phyloP scores from a whole-genome alignment of 2,888 invertebrate species.

The Apocheima hispidaria region DNA sequence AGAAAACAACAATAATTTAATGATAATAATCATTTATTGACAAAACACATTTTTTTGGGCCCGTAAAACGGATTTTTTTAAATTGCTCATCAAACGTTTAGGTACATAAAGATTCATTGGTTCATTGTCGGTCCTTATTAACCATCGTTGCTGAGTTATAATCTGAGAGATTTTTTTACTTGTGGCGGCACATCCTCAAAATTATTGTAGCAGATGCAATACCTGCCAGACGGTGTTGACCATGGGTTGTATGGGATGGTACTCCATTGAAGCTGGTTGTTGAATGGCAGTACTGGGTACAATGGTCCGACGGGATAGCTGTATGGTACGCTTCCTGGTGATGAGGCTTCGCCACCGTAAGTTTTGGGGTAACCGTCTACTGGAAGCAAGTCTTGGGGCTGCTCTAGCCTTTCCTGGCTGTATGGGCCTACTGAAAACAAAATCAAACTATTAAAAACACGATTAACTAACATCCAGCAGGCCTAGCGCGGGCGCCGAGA shows the following conservation, averaged over 20 bases:
- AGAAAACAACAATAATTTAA: not conserved
- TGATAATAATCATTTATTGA: constrained; percentile 3
- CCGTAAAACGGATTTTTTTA: constrained; percentile 9
- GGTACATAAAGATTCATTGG: not conserved
- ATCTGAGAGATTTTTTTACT: not conserved
- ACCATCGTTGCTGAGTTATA: too few species aligned
- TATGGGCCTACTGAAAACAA: not conserved
- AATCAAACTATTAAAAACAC: not conserved
- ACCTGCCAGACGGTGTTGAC: too few species aligned
- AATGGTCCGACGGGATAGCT: too few species aligned
- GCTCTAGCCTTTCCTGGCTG: not conserved
- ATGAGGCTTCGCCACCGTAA: too few species aligned
- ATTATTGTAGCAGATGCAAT: not conserved
- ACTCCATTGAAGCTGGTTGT: too few species aligned
- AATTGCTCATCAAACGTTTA: constrained; percentile 4
- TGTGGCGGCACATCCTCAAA: not conserved
- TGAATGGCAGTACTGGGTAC: too few species aligned
- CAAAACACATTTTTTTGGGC: constrained; percentile 6
- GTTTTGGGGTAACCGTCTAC: not conserved
- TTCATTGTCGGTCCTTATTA: not conserved
- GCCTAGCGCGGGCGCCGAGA: too few species aligned
- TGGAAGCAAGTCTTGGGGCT: not conserved
- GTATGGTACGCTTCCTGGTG: too few species aligned
- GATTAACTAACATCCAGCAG: too few species aligned
- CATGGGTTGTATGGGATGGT: too few species aligned